A percentile compares a stretch with the other conserved stretches of the same genome.
Conservation (phyloP, 2,797 vertebrate genomes). For the Babyrousa celebensis region DNA sequence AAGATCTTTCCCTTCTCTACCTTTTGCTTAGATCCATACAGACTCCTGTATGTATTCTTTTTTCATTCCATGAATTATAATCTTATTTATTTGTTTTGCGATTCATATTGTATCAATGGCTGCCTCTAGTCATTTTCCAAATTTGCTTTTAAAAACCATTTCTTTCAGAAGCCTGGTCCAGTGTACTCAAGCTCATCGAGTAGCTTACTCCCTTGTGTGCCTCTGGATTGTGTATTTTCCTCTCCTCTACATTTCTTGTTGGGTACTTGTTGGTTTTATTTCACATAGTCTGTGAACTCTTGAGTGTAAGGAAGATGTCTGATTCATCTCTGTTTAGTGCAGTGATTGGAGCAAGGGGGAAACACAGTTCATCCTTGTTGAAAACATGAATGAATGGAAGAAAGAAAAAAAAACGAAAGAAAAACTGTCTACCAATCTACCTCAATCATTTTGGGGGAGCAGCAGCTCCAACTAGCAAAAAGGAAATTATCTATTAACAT, state of each 20-base stretch:
- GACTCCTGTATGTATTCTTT: not conserved
- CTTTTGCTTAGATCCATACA: slow-evolving; percentile 1
- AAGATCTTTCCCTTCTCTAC: not conserved
- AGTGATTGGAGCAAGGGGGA: not conserved
- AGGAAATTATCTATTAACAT: slow-evolving; percentile 78
- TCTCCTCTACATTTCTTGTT: not conserved
- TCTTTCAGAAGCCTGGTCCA: not conserved
- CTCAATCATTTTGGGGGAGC: slow-evolving; percentile 52
- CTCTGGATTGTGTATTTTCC: not conserved
- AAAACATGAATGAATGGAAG: slow-evolving; percentile 22
- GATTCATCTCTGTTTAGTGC: not conserved
- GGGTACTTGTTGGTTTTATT: slow-evolving; percentile 6
- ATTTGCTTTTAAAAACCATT: not conserved
- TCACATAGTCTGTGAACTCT: not conserved
- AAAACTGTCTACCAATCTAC: not conserved
- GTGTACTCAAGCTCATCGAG: fast-evolving
- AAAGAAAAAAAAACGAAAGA: slow-evolving; percentile 53
- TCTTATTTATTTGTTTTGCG: not conserved
- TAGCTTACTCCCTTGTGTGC: not conserved
- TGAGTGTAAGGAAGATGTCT: not conserved
- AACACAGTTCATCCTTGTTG: slow-evolving; percentile 44
- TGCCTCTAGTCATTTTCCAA: slow-evolving; percentile 10
- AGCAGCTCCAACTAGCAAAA: slow-evolving; percentile 71
- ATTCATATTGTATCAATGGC: not conserved
- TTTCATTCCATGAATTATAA: not conserved